A percentile compares a stretch with the other conserved stretches of the same genome.
Evolutionary conservation across 2,113 vertebrate species (phyloP).

Genomic region (Nymphicus hollandicus): DNA sequence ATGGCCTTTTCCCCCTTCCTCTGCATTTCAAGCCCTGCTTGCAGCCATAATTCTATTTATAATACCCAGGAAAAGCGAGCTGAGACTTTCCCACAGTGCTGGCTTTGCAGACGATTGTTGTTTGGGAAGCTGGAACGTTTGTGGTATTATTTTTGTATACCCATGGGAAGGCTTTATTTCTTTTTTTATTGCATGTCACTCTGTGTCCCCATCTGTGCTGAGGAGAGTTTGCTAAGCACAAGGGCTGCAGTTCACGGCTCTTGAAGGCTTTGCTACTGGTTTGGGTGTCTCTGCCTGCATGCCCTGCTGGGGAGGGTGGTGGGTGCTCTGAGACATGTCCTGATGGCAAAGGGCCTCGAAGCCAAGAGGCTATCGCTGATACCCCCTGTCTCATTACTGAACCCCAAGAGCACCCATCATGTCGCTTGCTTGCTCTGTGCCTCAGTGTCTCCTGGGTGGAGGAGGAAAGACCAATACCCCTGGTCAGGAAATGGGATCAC

Average conservation of each 20-base stretch:
- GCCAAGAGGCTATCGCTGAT: fast-evolving
- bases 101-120: slow-evolving; percentile 46
- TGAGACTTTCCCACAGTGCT: slow-evolving; percentile 61
- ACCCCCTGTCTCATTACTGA: not conserved
- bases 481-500: not conserved
- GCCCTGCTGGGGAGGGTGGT: not conserved
- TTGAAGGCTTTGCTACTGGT: fast-evolving
- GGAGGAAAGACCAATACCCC: not conserved
- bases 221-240: not conserved
- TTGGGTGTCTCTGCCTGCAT: not conserved
- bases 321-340: not conserved
- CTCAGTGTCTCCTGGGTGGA: fast-evolving
- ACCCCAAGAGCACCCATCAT: fast-evolving
- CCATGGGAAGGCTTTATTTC: not conserved
- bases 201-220: not conserved
- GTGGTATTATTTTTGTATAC: slow-evolving; percentile 55
- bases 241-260: not conserved
- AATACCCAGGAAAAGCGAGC: slow-evolving; percentile 58
- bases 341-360: not conserved
- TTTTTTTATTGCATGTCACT: not conserved
- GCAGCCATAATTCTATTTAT: slow-evolving; percentile 60
- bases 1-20: slow-evolving; percentile 18
- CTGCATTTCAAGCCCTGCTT: not conserved
- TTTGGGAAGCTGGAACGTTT: slow-evolving; percentile 50
- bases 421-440: fast-evolving